Base-by-base conservation (phyloP, 2,888 invertebrate genomes). In the Athetis lepigone region DNA sequence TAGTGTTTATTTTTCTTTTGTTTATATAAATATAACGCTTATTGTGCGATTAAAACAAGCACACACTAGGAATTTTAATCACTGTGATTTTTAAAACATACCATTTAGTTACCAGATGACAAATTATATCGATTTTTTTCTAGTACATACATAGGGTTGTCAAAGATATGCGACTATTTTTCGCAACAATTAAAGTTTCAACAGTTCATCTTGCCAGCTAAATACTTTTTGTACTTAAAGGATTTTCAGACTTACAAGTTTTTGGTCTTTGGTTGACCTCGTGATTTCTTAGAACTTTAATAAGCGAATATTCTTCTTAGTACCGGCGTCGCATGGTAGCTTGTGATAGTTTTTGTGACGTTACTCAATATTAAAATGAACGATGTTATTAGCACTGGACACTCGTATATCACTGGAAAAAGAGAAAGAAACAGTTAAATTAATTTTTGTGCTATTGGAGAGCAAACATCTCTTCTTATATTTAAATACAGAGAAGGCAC, bases 371-470 rank as follows among this genome's bases (percentile, higher is more conserved):
- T 9, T 18, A 93, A 64, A n/a, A 86, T 77, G 0, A 86, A 11
- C 19, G 79, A 50, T 3, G 92, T 88, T 2, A 85, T 37, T 4
- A 73, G 1, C 36, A 81, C 62, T 47, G 95, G 92, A 72, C 95
- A 95, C 73, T 94, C 94, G 83, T 95, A 96, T 45, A 96, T 84
- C 45, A 96, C 96, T 96, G 92, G 64, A 94, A 93, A 80, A 82
- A 85, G 55, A 77, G 33, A 33, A 13, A 33, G 13, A 33, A 11
- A 1, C 29, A 8, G 7, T 29, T 29, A 29, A 29, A 9, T 6
- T 29, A 29, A 27, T 27, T n/a, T n/a, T n/a, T n/a, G n/a, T n/a
- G n/a, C n/a, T n/a, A n/a, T n/a, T n/a, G n/a, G n/a, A n/a, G n/a
- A n/a, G n/a, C n/a, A n/a, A n/a, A n/a, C n/a, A n/a, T n/a, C n/a